A percentile compares a stretch with the other conserved stretches of the same genome.
Evolutionary conservation across 2,113 vertebrate species (phyloP).

Genomic region (Poecilia latipinna): DNA sequence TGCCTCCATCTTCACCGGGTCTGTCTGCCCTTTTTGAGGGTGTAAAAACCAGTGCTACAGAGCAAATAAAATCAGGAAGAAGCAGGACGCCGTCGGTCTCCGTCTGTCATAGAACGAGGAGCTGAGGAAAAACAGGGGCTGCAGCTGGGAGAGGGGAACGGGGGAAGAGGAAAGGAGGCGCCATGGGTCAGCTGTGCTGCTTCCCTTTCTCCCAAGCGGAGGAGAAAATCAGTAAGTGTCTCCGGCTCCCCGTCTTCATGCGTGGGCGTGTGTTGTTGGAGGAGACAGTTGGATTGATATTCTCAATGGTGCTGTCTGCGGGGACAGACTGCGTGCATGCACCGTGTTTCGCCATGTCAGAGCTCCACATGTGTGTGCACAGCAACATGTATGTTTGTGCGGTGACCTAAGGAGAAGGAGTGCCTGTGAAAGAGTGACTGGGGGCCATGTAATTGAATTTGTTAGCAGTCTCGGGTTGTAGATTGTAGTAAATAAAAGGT

Average conservation of each 20-base stretch:
- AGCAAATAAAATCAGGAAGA: constrained; percentile 5
- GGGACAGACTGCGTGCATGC: constrained; percentile 31
- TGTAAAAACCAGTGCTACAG: constrained; percentile 22
- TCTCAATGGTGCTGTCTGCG: constrained; percentile 70
- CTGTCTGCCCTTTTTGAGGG: constrained; percentile 19
- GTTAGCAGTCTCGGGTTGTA: background rate
- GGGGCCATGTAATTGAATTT: background rate
- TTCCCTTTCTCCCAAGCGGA: constrained; percentile 91
- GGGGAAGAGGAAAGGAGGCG: constrained; percentile 72
- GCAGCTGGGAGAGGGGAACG: constrained; percentile 44
- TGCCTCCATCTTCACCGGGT: constrained; percentile 40
- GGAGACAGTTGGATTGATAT: constrained; percentile 37
- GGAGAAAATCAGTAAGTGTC: constrained; percentile 92
- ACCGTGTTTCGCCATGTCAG: constrained; percentile 66
- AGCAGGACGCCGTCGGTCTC: constrained; percentile 27
- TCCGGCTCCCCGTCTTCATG: constrained; percentile 42
- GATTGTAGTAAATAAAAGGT: background rate
- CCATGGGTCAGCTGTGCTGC: constrained; percentile 98
- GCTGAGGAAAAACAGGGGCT: constrained; percentile 38
- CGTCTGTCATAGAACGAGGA: constrained; percentile 25
- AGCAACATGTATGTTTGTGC: constrained; percentile 21
- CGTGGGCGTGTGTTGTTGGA: constrained; percentile 64
- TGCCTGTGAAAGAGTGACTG: constrained; percentile 5
- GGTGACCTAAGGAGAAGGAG: constrained; percentile 34
- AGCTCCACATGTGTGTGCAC: constrained; percentile 25